Evolutionary conservation across 2,888 invertebrate species (phyloP).

Genomic region (Ctena decussata): DNA sequence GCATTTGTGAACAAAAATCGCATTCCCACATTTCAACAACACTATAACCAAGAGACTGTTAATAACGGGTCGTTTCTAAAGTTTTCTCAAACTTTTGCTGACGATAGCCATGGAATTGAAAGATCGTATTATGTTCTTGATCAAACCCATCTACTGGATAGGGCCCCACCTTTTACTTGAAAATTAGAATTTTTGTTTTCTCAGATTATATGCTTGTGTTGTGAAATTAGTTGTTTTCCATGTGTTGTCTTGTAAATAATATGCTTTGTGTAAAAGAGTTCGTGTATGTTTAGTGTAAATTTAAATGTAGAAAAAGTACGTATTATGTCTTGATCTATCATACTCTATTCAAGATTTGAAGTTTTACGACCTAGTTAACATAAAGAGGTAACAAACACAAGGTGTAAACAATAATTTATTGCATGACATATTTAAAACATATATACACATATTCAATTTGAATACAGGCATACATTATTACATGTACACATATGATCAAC

Average conservation of each 20-base stretch:
- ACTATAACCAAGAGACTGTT: conserved; percentile 19
- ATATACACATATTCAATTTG: not conserved
- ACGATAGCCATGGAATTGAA: too few species aligned
- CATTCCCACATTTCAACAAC: conserved; percentile 52
- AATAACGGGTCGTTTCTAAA: not conserved
- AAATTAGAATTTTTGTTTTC: too few species aligned
- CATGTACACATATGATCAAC: not conserved
- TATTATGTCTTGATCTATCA: not conserved
- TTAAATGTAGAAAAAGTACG: too few species aligned
- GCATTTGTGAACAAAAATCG: conserved; percentile 15
- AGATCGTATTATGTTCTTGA: too few species aligned
- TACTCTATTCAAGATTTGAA: not conserved
- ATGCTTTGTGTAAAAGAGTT: too few species aligned
- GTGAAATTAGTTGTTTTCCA: too few species aligned
- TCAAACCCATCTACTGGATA: conserved; percentile 34
- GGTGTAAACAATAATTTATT: too few species aligned
- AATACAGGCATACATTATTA: not conserved
- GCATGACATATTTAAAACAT: not conserved
- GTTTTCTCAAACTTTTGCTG: conserved; percentile 16
- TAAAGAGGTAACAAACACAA: not conserved
- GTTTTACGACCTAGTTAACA: not conserved
- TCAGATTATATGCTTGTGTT: too few species aligned
- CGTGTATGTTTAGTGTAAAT: too few species aligned
- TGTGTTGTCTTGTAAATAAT: too few species aligned
- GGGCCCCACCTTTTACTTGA: conserved; percentile 21